phyloP scores from a whole-genome alignment of 2,113 vertebrate species.

The Thamnophis sirtalis region DNA sequence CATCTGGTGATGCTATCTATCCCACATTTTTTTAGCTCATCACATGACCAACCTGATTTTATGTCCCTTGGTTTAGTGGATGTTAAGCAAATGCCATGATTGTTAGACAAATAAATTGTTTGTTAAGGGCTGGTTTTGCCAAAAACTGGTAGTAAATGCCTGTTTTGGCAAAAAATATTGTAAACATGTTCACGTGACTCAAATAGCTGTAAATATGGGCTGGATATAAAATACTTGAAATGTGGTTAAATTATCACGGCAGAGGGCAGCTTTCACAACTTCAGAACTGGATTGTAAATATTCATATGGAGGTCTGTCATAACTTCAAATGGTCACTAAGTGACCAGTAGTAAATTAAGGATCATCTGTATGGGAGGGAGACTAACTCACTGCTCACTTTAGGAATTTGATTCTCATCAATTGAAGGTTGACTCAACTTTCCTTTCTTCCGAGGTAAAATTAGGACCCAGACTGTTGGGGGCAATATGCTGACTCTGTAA shows the following conservation, averaged over 20 bases:
- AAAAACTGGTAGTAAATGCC: neutral
- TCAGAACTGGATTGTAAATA: neutral
- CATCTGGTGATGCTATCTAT: neutral
- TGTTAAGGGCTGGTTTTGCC: neutral
- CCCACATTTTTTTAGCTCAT: neutral
- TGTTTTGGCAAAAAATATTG: neutral
- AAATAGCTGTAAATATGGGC: neutral
- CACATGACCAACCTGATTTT: neutral
- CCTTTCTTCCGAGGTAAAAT: neutral
- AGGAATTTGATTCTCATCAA: neutral
- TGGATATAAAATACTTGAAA: neutral
- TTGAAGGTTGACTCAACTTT: neutral
- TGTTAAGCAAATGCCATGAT: neutral
- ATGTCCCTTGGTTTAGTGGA: neutral
- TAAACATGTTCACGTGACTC: neutral
- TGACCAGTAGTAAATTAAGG: neutral
- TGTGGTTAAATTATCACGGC: neutral
- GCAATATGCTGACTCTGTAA: neutral
- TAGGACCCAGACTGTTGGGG: neutral
- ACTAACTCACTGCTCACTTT: neutral
- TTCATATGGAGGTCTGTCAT: neutral
- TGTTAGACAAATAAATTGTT: neutral
- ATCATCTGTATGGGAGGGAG: neutral
- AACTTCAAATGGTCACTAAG: no score
- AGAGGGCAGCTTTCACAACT: neutral